Evolutionary conservation across 2,113 vertebrate genomes (phyloP).

Genomic region (Zapornia atra): DNA sequence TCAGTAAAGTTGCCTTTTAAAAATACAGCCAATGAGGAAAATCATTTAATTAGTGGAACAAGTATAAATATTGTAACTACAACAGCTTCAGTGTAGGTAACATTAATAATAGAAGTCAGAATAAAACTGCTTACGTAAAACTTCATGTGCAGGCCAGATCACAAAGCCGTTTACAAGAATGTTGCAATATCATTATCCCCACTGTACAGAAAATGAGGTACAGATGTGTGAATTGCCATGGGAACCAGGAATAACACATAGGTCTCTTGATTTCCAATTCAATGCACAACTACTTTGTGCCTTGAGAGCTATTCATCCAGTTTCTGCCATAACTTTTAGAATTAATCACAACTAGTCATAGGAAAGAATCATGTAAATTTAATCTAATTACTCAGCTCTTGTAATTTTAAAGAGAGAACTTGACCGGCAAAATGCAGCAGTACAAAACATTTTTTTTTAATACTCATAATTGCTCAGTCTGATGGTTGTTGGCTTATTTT

Average conservation of each 20-base stretch:
- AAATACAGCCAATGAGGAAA: not conserved
- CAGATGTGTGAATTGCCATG: not conserved
- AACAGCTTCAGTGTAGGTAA: not conserved
- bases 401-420: not conserved
- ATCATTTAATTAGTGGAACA: not conserved
- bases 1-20: not conserved
- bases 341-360: not conserved
- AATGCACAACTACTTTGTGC: not conserved
- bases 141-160: not conserved
- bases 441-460: not conserved
- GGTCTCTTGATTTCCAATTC: not conserved
- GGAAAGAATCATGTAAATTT: not conserved
- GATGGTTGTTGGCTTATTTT: not conserved
- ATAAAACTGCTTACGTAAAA: not conserved
- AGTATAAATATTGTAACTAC: not conserved
- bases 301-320: not conserved
- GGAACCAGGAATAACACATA: not conserved
- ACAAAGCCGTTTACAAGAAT: not conserved
- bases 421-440: not conserved
- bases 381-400: not conserved
- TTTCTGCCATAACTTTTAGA: not conserved
- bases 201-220: not conserved
- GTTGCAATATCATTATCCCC: not conserved
- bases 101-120: not conserved
- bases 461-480: not conserved